Base-by-base conservation (phyloP, 2,113 vertebrate species). In the Vidua macroura region DNA sequence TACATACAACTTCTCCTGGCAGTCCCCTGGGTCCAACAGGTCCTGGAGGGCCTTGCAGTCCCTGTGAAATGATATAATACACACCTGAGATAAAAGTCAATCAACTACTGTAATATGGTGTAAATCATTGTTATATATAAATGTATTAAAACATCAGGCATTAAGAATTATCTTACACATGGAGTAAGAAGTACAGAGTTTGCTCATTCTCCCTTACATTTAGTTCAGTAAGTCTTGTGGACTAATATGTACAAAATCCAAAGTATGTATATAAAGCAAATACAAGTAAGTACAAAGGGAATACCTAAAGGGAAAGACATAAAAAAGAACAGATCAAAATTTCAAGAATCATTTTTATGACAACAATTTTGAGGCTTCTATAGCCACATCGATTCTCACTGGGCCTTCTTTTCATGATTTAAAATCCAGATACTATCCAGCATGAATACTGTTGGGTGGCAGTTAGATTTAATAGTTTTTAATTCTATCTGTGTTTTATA, bases 1-100 rank as follows among this genome's bases (percentile, higher is more conserved):
- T 96, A 97, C 97, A 93, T 98, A 99, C 99, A 81, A 93, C 93
- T 96, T 98, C 98, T 98, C 99, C 99, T 72, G 98, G 97, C 63
- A 97, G 95, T 95, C 99, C 99, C 90, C 96, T 97, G 80, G 98
- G 98, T 89, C 99, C 99, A 6, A 83, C 77, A 66, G 98, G 91
- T 91, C 99, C 99, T 94, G 97, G 91, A 69, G 97, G 96, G 88
- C 99, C 99, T 96, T 98, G 97, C 35, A 97, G 98, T 90, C 99
- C 99, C 99, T 99, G 97, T 93, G 94, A 96, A 74, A 91, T 22
- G 33, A 91, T 5, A 73, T 9, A 93, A 63, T 2, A 88, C 15
- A 76, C 1, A 7, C 16, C 62, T 90, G 60, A 94, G 37, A 20
- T 58, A 59, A 52, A 62, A 92, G 41, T n/a, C 68, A 74, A 55